Percentiles rank a stretch among this genome's conserved stretches.
These are phyloP conservation scores for Micrastur ruficollis DNA, from an alignment of 2,797 vertebrate genomes.

Conservation along the genomic window DNA sequence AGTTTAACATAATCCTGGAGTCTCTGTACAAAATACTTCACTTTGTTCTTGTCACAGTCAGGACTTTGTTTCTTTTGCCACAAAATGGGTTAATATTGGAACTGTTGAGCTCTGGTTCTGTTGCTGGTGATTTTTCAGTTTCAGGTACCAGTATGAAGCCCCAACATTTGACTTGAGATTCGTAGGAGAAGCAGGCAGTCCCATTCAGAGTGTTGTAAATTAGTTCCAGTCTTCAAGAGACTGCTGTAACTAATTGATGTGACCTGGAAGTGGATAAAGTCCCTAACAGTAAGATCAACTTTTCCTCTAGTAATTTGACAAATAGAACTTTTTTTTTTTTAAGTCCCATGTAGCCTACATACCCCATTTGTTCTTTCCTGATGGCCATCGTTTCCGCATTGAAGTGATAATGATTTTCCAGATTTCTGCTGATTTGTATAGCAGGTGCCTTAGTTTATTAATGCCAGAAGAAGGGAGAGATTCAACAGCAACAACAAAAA, in stretches of 20 bases:
- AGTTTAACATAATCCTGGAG: not conserved
- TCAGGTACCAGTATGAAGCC: not conserved
- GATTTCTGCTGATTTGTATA: slow-evolving; percentile 41
- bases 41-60: not conserved
- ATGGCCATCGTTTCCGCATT: not conserved
- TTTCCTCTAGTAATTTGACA: slow-evolving; percentile 61
- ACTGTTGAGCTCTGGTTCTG: not conserved
- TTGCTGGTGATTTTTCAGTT: not conserved
- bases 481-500: not conserved
- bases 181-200: not conserved
- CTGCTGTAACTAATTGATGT: slow-evolving; percentile 62
- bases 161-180: not conserved
- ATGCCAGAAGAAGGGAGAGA: not conserved
- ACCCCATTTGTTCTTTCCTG: not conserved
- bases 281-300: slow-evolving; percentile 39
- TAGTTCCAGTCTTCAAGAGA: slow-evolving; percentile 66
- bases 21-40: not conserved
- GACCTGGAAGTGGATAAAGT: slow-evolving; percentile 67
- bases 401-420: slow-evolving; percentile 45
- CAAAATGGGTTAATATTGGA: not conserved
- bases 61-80: not conserved
- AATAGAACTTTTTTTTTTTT: not conserved
- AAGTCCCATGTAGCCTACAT: not conserved
- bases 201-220: slow-evolving; percentile 26
- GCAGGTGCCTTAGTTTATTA: slow-evolving; percentile 49